Conservation (phyloP, 2,797 vertebrate species). For the Chrysocyon brachyurus region DNA sequence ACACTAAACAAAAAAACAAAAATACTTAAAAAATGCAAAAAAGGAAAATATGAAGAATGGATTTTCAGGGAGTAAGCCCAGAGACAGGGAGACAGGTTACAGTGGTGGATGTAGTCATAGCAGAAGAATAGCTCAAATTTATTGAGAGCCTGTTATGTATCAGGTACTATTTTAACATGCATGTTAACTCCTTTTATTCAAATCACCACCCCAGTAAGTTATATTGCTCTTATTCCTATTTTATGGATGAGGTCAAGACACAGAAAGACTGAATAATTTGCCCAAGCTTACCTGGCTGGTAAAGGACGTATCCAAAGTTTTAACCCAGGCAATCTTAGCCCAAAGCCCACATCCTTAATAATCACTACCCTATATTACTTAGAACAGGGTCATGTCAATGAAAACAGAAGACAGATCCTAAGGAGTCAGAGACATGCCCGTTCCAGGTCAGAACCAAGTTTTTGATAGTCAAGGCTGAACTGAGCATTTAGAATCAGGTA, state of each 20-base stretch:
- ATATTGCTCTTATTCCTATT: neutral
- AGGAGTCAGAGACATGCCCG: neutral
- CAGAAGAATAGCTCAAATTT: neutral
- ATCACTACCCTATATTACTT: neutral
- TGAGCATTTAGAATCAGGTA: neutral
- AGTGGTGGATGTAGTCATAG: neutral
- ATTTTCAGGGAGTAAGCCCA: neutral
- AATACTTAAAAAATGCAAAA: neutral
- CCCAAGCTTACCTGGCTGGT: neutral
- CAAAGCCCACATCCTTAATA: neutral
- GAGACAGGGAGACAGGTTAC: neutral
- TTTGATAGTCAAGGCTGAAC: neutral
- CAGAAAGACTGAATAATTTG: neutral
- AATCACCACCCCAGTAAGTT: neutral
- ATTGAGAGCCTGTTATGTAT: neutral
- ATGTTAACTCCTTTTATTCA: neutral
- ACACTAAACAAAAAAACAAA: neutral
- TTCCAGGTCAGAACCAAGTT: neutral
- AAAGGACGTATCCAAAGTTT: neutral
- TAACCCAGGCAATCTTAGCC: neutral
- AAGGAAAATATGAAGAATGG: neutral
- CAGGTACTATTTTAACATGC: neutral
- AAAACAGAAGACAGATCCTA: neutral
- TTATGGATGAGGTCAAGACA: neutral
- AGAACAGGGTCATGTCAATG: neutral